Evolutionary conservation across 2,888 invertebrate genomes (phyloP).

Genomic region (Creontiades dilutus): DNA sequence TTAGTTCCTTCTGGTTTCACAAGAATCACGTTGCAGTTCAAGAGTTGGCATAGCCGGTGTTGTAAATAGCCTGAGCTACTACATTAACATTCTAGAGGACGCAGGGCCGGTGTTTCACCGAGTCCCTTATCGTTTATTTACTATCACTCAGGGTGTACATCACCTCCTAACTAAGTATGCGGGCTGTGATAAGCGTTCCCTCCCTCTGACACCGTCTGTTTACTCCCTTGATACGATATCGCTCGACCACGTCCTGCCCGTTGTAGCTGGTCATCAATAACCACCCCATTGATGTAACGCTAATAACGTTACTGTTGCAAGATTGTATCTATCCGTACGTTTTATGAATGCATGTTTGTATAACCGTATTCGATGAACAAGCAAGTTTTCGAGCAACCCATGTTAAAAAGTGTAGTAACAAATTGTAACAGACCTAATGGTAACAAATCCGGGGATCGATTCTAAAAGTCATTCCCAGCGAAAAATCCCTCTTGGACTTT

Average conservation of each 20-base stretch:
- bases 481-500: too few species aligned
- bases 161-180: constrained; percentile 5
- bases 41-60: too few species aligned
- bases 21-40: too few species aligned
- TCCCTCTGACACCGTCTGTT: background rate
- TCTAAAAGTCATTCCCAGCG: too few species aligned
- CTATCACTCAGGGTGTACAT: constrained; percentile 3
- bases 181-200: constrained; percentile 11
- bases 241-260: background rate
- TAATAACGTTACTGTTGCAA: background rate
- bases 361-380: too few species aligned
- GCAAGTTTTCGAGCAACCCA: too few species aligned
- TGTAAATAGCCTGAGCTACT: background rate
- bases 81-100: background rate
- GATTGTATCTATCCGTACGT: background rate
- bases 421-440: too few species aligned
- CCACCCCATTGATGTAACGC: background rate
- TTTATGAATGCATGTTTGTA: too few species aligned
- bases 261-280: background rate
- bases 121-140: constrained; percentile 19
- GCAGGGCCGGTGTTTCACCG: background rate
- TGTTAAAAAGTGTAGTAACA: too few species aligned
- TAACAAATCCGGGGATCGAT: too few species aligned
- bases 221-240: background rate
- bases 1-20: too few species aligned